Evolutionary conservation across 2,888 invertebrate species (phyloP).

Genomic region (Drosophila paramelanica): DNA sequence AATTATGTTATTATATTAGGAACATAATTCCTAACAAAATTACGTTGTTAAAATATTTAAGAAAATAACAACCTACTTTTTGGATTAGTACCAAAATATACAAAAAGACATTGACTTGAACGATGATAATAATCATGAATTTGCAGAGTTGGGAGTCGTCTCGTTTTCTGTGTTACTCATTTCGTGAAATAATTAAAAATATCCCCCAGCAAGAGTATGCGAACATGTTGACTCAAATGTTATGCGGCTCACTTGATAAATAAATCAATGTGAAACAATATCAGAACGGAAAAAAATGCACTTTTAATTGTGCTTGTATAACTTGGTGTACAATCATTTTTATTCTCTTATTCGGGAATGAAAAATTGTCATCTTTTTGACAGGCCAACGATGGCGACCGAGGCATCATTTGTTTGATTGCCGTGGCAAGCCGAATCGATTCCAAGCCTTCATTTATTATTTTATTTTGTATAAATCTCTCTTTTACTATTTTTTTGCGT

Average conservation of each 20-base stretch:
- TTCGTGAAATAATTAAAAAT: not conserved
- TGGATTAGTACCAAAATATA: too few relatives aligned
- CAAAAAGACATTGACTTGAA: too few relatives aligned
- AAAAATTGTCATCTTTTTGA: constrained; percentile 58
- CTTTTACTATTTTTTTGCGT: not conserved
- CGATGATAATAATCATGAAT: too few relatives aligned
- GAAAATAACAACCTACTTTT: too few relatives aligned
- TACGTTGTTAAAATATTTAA: too few relatives aligned
- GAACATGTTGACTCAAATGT: not conserved
- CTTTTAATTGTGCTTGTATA: constrained; percentile 55
- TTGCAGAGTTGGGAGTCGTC: too few relatives aligned
- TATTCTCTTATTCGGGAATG: constrained; percentile 1
- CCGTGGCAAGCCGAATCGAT: constrained; percentile 23
- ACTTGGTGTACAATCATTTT: constrained; percentile 5
- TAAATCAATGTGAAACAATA: constrained; percentile 49
- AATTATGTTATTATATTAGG: too few relatives aligned
- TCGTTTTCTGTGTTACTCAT: too few relatives aligned
- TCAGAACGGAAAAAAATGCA: constrained; percentile 17
- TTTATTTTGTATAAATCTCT: constrained; percentile 7
- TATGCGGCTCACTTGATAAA: constrained; percentile 27
- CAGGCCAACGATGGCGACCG: constrained; percentile 23
- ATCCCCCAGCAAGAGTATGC: not conserved
- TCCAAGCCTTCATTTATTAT: constrained; percentile 20
- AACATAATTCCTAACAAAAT: too few relatives aligned
- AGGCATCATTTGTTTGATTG: constrained; percentile 68